Percentiles rank a stretch among this genome's conserved stretches.
Conservation (phyloP, 2,797 vertebrate genomes). For the Falco berigora region DNA sequence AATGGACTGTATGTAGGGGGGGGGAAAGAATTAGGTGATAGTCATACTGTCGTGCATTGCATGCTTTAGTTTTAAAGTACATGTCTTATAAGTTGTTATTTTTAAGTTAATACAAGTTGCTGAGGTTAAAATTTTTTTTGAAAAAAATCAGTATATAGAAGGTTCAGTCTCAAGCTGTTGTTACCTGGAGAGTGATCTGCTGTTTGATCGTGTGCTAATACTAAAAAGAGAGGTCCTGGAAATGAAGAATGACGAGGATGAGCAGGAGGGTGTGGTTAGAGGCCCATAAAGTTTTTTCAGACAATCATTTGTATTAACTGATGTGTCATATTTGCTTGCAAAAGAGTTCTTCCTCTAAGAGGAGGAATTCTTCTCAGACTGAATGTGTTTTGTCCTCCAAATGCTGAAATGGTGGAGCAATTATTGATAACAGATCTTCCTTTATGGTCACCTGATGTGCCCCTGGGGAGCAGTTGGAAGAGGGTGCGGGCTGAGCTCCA, state of each 20-base stretch:
- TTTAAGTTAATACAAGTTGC: background rate
- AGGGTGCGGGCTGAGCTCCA: background rate
- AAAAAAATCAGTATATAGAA: background rate
- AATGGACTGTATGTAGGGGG: too few relatives aligned
- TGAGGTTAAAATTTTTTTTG: background rate
- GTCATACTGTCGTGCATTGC: fast-evolving
- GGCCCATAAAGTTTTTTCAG: background rate
- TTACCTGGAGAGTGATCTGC: background rate
- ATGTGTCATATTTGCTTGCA: background rate
- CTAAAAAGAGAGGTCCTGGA: background rate
- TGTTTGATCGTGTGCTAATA: background rate
- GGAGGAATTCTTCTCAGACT: background rate
- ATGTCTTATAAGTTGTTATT: background rate
- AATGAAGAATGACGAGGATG: background rate
- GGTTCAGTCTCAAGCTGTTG: background rate
- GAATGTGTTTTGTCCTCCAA: background rate
- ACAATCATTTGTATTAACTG: background rate
- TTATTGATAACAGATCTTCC: background rate
- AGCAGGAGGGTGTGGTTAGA: background rate
- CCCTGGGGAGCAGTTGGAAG: background rate
- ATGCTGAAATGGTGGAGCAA: background rate
- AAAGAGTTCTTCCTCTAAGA: background rate
- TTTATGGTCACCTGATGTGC: background rate
- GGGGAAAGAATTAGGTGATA: fast-evolving
- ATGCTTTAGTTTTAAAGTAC: background rate